These are phyloP conservation scores for Drosophila nikananu DNA, from an alignment of 1,140 invertebrate species.

Conservation along the genomic window DNA sequence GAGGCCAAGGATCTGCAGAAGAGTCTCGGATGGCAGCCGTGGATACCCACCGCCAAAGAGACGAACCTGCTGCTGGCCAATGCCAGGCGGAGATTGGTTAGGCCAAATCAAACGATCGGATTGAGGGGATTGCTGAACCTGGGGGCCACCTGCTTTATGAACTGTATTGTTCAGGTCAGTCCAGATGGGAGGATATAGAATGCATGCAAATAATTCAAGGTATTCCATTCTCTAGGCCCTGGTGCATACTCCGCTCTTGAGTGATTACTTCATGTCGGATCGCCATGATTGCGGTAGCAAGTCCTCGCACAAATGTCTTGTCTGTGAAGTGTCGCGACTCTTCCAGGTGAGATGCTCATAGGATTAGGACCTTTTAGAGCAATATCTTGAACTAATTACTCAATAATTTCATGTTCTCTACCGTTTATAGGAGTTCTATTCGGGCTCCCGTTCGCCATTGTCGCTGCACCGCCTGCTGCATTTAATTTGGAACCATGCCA, in stretches of 20 bases:
- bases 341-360: conserved; percentile 87
- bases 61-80: conserved; percentile 89
- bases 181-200: not conserved
- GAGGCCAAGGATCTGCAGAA: conserved; percentile 89
- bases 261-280: conserved; percentile 98
- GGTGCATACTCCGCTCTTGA: conserved; percentile 96
- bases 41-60: conserved; percentile 93
- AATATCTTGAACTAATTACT: no score
- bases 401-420: not conserved
- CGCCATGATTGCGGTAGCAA: conserved; percentile 93
- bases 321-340: conserved; percentile 95
- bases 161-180: conserved; percentile 95
- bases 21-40: conserved; percentile 90
- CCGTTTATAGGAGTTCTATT: conserved; percentile 93
- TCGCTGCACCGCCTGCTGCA: conserved; percentile 95
- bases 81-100: conserved; percentile 91
- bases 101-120: conserved; percentile 94
- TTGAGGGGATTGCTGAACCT: conserved; percentile 97
- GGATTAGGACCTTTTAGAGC: not conserved
- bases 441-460: conserved; percentile 93
- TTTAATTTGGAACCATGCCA: conserved; percentile 98
- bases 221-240: conserved; percentile 87
- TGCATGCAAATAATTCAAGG: not conserved
- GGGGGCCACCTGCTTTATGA: conserved; percentile 99
- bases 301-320: conserved; percentile 90